Evolutionary conservation across 1,140 invertebrate genomes (phyloP), one percentile per base, ranked within the genome.

Genomic region (Hydropsyche tenuis): DNA sequence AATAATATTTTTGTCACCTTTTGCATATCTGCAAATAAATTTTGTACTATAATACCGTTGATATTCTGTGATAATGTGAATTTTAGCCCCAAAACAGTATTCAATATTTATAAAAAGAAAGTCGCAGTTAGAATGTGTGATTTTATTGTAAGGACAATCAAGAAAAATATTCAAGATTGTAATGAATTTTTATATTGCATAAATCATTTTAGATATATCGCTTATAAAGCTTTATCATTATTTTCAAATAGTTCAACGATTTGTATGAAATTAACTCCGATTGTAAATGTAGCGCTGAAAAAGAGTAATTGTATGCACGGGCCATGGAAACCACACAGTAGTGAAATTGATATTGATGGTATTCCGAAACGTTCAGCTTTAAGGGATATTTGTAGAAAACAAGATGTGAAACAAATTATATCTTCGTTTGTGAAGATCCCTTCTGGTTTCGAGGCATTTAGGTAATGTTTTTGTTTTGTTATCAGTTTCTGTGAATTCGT

Each of bases 1-100:
- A 75, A 78, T 22, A 81, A 85, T 69, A 77, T 85, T 64, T 86
- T 85, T 76, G 76, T 78, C 4, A 83, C 84, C 27, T 79, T 85
- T 23, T 85, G 81, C 77, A 73, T 85, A 18, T 83, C 84, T 20
- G 84, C 84, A 2, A 85, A 86, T 79, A 86, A 86, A 77, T 85
- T 86, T 72, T 85, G 85, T 74, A 82, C 84, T 5, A 86, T 86
- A 25, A 77, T 84, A 69, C 79, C 82, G 14, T 75, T 85, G 27
- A 65, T 82, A 4, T 83, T 80, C 72, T 74, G 80, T 69, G 76
- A 80, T 62, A 73, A 76, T 37, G 79, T 82, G 3, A 30, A 69
- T 30, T 77, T 77, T 18, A 82, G 83, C 78, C 68, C 69, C 4
- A 68, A 75, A 20, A 78, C 75, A 64, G 81, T 82, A 77, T 78